Percentiles rank a stretch among this genome's conserved stretches.
These are phyloP conservation scores for Probaryconus sp. DNA, from an alignment of 1,140 invertebrate genomes.

Conservation along the genomic window DNA sequence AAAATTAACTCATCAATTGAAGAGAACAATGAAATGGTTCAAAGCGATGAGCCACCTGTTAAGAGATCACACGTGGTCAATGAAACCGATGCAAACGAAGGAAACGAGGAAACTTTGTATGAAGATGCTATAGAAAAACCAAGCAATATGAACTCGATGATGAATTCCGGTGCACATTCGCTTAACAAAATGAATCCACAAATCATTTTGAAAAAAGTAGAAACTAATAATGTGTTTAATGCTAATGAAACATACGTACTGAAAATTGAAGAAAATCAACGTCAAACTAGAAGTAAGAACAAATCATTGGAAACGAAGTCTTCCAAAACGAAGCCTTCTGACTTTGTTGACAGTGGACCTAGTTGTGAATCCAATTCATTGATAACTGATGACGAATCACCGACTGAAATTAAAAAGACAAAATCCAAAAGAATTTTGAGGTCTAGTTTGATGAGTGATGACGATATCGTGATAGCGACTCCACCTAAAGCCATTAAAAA, in stretches of 20 bases:
- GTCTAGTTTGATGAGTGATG: slow-evolving; percentile 62
- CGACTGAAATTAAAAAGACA: slow-evolving; percentile 60
- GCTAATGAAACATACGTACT: neutral
- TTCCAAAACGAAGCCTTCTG: slow-evolving; percentile 5
- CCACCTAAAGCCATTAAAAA: slow-evolving; percentile 47
- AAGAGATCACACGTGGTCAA: slow-evolving; percentile 63
- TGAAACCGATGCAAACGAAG: slow-evolving; percentile 51
- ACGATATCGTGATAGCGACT: slow-evolving; percentile 61
- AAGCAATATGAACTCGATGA: slow-evolving; percentile 73
- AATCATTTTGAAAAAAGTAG: slow-evolving; percentile 67
- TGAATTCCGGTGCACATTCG: slow-evolving; percentile 64
- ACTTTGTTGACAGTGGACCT: slow-evolving; percentile 33
- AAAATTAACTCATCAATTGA: slow-evolving; percentile 8
- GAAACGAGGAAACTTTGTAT: slow-evolving; percentile 70
- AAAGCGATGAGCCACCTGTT: slow-evolving; percentile 31
- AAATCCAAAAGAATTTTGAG: slow-evolving; percentile 8
- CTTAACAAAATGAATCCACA: slow-evolving; percentile 64
- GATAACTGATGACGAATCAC: slow-evolving; percentile 75
- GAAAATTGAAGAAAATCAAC: too few relatives aligned
- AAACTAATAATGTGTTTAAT: neutral
- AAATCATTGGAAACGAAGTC: neutral
- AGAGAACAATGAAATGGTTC: neutral
- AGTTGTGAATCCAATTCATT: too few relatives aligned
- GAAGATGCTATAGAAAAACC: slow-evolving; percentile 73
- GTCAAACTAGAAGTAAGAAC: neutral